Evolutionary conservation across 2,888 invertebrate species (phyloP).

Genomic region (Brenthis daphne): DNA sequence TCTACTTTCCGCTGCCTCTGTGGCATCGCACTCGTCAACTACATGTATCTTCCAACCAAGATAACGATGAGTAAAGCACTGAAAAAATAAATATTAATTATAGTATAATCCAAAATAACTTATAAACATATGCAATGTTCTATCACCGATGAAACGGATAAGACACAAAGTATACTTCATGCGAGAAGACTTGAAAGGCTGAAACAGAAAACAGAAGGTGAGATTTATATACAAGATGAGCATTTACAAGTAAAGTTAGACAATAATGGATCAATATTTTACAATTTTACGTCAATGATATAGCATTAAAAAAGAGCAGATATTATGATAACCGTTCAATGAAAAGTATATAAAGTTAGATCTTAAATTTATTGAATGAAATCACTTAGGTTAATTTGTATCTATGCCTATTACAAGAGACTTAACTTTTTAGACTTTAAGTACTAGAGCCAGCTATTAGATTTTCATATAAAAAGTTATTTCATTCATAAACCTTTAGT

Average conservation of each 20-base stretch:
- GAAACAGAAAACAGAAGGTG: conserved; percentile 79
- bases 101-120: conserved; percentile 36
- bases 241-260: conserved; percentile 38
- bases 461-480: no score
- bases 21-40: conserved; percentile 88
- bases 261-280: conserved; percentile 23
- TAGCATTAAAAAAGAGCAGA: neutral
- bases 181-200: conserved; percentile 79
- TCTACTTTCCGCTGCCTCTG: conserved; percentile 80
- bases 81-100: conserved; percentile 52
- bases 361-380: neutral
- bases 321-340: neutral
- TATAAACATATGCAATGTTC: conserved; percentile 18
- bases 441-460: no score
- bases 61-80: conserved; percentile 96
- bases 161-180: conserved; percentile 63
- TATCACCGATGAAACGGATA: conserved; percentile 57
- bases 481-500: no score
- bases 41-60: conserved; percentile 98
- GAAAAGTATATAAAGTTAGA: neutral
- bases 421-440: no score
- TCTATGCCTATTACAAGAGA: neutral
- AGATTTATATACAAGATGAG: conserved; percentile 68
- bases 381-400: neutral
- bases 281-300: neutral